phyloP scores from a whole-genome alignment of 2,113 vertebrate genomes.

The Psilopsiagon aymara region DNA sequence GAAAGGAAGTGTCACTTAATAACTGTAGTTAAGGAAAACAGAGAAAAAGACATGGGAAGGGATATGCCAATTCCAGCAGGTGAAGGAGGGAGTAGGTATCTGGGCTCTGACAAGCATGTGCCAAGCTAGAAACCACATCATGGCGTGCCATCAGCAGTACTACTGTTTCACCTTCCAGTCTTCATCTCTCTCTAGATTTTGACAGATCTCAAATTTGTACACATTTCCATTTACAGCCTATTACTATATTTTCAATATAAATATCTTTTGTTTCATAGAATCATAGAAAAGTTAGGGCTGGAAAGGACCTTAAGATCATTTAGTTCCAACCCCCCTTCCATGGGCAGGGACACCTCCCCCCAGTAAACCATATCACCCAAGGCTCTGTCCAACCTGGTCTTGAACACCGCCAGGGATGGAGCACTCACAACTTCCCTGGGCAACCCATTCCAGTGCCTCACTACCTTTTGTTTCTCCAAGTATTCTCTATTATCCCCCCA shows the following conservation, averaged over 20 bases:
- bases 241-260: not conserved
- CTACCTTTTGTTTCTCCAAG: not conserved
- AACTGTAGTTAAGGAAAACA: not conserved
- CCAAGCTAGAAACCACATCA: not conserved
- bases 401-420: too few species aligned
- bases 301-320: too few species aligned
- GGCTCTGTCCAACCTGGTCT: too few species aligned
- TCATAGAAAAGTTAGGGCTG: too few species aligned
- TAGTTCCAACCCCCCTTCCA: too few species aligned
- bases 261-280: not conserved
- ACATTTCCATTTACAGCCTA: not conserved
- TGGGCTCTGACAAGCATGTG: not conserved
- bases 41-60: not conserved
- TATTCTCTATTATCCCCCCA: not conserved
- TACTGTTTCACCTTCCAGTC: not conserved
- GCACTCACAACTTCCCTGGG: too few species aligned
- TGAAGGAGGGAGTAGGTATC: not conserved
- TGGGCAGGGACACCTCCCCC: too few species aligned
- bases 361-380: too few species aligned
- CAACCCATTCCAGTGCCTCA: too few species aligned
- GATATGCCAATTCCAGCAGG: rapidly evolving
- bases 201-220: not conserved
- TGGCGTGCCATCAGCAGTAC: not conserved
- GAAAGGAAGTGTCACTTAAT: not conserved
- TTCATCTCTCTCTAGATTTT: not conserved